These are phyloP conservation scores for Myopa tessellatipennis DNA, from an alignment of 2,888 invertebrate species.

Conservation along the genomic window DNA sequence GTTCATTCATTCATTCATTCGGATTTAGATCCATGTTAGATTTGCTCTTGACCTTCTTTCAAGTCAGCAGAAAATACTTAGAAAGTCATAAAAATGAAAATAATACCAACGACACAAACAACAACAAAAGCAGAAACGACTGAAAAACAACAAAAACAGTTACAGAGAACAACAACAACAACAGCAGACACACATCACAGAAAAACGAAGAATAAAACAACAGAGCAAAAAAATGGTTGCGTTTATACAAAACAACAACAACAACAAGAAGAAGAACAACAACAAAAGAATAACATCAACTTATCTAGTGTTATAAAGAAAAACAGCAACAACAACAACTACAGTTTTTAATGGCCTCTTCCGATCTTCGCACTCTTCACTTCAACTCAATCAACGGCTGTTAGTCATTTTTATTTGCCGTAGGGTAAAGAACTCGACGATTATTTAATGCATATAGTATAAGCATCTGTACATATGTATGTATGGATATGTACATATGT, in stretches of 20 bases:
- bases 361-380: background rate
- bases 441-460: background rate
- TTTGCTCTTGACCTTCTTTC: conserved; percentile 36
- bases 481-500: background rate
- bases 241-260: background rate
- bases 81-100: conserved; percentile 27
- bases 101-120: background rate
- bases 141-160: background rate
- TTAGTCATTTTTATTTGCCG: background rate
- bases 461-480: background rate
- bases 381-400: background rate
- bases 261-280: background rate
- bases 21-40: background rate
- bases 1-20: background rate
- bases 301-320: background rate
- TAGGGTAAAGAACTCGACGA: background rate
- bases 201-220: background rate
- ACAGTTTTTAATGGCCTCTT: background rate
- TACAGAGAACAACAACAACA: background rate
- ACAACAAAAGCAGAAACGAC: background rate
- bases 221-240: background rate
- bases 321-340: background rate
- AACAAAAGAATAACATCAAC: background rate
- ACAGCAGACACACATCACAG: background rate
- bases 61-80: conserved; percentile 30